Evolutionary conservation across 2,797 vertebrate species (phyloP).

Genomic region (Anguilla obscura): DNA sequence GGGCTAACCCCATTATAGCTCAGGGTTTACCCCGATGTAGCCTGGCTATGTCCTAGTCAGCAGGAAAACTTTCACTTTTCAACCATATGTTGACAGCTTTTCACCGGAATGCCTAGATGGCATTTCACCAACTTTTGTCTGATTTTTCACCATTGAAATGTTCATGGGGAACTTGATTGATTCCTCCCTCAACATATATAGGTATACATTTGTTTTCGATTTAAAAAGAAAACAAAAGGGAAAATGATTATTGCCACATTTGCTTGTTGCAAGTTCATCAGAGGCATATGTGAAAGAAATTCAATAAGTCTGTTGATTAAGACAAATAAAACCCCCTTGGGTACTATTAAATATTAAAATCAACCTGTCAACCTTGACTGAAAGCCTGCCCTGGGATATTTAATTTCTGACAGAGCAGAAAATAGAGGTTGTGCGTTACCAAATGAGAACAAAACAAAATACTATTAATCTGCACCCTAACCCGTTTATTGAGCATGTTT

Average conservation of each 20-base stretch:
- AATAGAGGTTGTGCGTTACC: background rate
- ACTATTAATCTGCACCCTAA: background rate
- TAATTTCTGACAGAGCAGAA: background rate
- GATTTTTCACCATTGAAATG: too few species aligned
- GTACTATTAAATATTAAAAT: background rate
- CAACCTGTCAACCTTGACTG: background rate
- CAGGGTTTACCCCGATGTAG: too few species aligned
- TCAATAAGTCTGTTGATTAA: slow-evolving; percentile 6
- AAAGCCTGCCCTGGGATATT: background rate
- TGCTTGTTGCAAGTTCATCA: background rate
- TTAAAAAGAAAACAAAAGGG: background rate
- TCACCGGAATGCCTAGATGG: too few species aligned
- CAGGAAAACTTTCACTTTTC: too few species aligned
- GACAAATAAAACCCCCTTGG: background rate
- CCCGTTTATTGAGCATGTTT: background rate
- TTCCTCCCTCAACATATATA: background rate
- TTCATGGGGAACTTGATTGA: background rate
- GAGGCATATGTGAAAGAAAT: background rate
- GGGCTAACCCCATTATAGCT: too few species aligned
- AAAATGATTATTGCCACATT: background rate
- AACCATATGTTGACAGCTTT: too few species aligned
- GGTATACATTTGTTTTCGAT: slow-evolving; percentile 1
- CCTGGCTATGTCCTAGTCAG: too few species aligned
- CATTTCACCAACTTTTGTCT: too few species aligned
- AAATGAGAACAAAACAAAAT: background rate